A percentile compares a stretch with the other conserved stretches of the same genome.
These are phyloP conservation scores for Psittacula echo DNA, from an alignment of 2,797 vertebrate genomes.

Conservation along the genomic window DNA sequence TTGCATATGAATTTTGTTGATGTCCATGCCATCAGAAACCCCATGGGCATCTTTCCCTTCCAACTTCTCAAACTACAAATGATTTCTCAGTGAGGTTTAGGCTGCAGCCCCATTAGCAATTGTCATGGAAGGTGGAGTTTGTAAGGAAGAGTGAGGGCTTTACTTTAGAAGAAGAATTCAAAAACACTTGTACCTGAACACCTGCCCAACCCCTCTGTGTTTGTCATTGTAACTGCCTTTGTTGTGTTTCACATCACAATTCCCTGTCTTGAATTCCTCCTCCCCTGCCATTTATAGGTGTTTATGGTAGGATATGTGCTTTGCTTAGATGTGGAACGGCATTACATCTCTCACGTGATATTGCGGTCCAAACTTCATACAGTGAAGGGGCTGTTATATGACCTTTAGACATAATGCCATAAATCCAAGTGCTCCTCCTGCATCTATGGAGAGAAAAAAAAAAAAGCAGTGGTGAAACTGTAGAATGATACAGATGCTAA, in stretches of 20 bases:
- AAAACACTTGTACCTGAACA: background rate
- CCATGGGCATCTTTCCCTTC: background rate
- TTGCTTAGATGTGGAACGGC: background rate
- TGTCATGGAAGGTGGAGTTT: background rate
- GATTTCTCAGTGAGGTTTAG: background rate
- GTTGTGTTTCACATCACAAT: background rate
- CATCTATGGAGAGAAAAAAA: background rate
- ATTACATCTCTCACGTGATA: background rate
- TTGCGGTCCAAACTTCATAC: background rate
- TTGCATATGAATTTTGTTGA: background rate
- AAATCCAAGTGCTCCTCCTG: background rate
- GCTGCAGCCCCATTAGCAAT: background rate
- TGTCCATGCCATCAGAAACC: background rate
- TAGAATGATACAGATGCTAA: background rate
- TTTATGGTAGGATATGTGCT: background rate
- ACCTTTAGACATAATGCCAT: background rate
- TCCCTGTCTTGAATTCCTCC: background rate
- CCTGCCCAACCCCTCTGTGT: background rate
- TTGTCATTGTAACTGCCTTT: background rate
- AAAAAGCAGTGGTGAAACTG: background rate
- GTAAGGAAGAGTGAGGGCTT: background rate
- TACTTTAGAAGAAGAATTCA: background rate
- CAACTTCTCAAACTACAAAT: background rate
- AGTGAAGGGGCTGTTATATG: background rate
- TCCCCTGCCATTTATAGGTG: background rate